Evolutionary conservation across 1,140 invertebrate species (phyloP), one percentile per base, ranked within the genome.

Genomic region (Nasonia giraulti): DNA sequence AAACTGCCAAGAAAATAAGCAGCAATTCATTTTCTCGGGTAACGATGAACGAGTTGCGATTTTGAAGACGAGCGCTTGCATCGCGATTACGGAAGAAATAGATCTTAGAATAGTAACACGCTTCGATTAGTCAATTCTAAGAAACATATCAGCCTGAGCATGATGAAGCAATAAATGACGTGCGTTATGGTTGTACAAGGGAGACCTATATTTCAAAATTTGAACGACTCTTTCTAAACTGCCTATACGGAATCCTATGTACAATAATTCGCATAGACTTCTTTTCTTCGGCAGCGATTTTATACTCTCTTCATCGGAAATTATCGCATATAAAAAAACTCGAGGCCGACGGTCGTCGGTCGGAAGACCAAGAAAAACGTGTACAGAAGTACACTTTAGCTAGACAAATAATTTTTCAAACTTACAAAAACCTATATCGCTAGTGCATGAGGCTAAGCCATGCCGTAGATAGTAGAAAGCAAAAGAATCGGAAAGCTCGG

Each of bases 71-170:
- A 82, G 47, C 55, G 33, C n/a, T 62, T 62, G 17, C 17, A 62
- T n/a, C 20, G n/a, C 55, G 55, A n/a, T 2, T 20, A 62, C 37
- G 14, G 12, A 7, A 71, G 27, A 23, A 81, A 76, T 66, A 74
- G 2, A 50, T n/a, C 23, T 50, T 47, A 20, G 44, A 14, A 83
- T 20, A 55, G 23, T 37, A 20, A 44, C 0, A 44, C 17, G 14
- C 47, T 37, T 40, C 11, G 20, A 75, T 17, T 84, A 79, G 66
- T 74, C 66, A 84, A 76, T 76, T 76, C 75, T n/a, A 47, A 27
- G 47, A 17, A 85, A 82, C 23, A 82, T 71, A 82, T 85, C 55
- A 71, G 23, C n/a, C 23, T 69, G 27, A 77, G n/a, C 62, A 78
- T 40, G 40, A 78, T 40, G 40, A 85, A 76, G 66, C n/a, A 82